Base-by-base conservation (phyloP, 1,140 invertebrate genomes). In the Dendrolimus kikuchii region DNA sequence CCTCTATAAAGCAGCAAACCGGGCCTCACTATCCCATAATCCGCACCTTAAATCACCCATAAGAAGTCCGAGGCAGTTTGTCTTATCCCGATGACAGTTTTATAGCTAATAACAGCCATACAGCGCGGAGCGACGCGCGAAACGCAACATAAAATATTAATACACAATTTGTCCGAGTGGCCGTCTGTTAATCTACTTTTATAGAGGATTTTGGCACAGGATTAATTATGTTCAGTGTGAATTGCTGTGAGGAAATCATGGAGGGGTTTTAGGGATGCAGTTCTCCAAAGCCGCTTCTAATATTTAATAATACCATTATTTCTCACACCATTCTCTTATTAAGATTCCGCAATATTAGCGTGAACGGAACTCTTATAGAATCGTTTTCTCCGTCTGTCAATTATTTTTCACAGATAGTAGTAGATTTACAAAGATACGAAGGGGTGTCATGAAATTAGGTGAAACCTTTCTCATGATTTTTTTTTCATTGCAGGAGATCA, bases 121-220 rank as follows among this genome's bases (percentile, higher is more conserved):
- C 23, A 1, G 45, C 38, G 5, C 5, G 46, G 5, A 6, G 23
- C 6, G 4, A 38, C 38, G 23, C 23, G 23, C 23, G 23, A 23
- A 23, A 23, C 70, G 75, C 71, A 45, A 74, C 72, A 77, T 82
- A 75, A 82, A 82, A 82, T 82, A 82, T 82, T 82, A 82, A 82
- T 82, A 82, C 77, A 82, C 79, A 82, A 82, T 82, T 78, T 82
- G 79, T 77, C 72, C 77, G 66, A 80, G 75, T 78, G 71, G 72
- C 66, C 66, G 64, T 67, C 66, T 65, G 71, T 70, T 80, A 82
- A 82, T 82, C 77, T 70, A 71, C 69, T 80, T 78, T 81, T 81
- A 79, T 80, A 66, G 74, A 64, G 63, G 62, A 64, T 68, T 64
- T 61, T 53, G 52, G 37, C 23, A 23, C 23, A 45, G 72, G 74